Percentiles rank a stretch among this genome's conserved stretches.
These are phyloP conservation scores for Rattus rattus DNA, from an alignment of 2,113 vertebrate genomes.

Conservation along the genomic window DNA sequence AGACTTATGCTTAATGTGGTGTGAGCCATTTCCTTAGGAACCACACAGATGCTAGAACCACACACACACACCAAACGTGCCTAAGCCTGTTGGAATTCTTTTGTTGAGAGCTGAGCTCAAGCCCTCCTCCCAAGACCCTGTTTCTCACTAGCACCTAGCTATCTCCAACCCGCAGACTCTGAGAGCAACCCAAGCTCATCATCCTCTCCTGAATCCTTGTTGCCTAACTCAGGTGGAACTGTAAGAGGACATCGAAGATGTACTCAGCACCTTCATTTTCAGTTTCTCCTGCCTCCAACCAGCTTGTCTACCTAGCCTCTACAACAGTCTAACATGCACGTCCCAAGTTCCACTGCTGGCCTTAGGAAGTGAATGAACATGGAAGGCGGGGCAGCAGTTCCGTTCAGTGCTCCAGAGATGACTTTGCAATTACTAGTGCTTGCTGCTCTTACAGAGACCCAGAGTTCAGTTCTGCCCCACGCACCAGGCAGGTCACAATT, in stretches of 20 bases:
- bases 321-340: not conserved
- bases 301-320: not conserved
- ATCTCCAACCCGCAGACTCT: too few species aligned
- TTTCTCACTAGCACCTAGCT: too few species aligned
- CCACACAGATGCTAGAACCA: not conserved
- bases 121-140: too few species aligned
- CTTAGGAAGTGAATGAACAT: not conserved
- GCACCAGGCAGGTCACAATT: not conserved
- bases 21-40: not conserved
- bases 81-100: too few species aligned
- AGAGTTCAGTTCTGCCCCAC: not conserved
- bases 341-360: not conserved
- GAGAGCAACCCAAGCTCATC: not conserved
- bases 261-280: not conserved
- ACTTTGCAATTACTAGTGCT: too few species aligned
- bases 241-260: not conserved
- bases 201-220: not conserved
- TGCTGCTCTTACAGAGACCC: not conserved
- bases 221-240: not conserved
- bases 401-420: not conserved
- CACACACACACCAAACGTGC: not conserved
- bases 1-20: not conserved
- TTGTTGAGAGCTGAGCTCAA: too few species aligned
- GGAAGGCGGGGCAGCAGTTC: not conserved
- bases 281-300: not conserved